These are phyloP conservation scores for Todus mexicanus DNA, from an alignment of 2,797 vertebrate genomes.

Conservation along the genomic window DNA sequence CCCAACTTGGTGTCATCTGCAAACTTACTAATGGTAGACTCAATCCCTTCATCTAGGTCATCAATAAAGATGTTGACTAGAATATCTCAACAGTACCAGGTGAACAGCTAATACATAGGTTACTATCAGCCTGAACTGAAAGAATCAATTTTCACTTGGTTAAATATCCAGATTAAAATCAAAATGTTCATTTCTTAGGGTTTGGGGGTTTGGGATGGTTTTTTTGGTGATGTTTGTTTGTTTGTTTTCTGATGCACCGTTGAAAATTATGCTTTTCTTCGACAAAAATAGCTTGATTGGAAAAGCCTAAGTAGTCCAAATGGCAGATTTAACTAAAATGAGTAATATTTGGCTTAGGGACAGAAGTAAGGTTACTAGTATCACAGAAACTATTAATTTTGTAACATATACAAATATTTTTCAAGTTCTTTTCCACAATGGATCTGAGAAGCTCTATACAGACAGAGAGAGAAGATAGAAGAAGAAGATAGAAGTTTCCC, in stretches of 20 bases:
- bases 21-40: too few relatives aligned
- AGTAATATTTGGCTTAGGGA: background rate
- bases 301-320: background rate
- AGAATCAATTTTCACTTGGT: background rate
- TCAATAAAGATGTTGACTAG: too few relatives aligned
- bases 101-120: background rate
- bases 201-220: too few relatives aligned
- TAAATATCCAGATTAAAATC: background rate
- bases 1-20: too few relatives aligned
- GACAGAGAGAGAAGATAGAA: background rate
- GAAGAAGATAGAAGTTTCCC: too few relatives aligned
- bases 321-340: background rate
- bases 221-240: background rate
- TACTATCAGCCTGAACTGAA: background rate
- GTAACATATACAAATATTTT: background rate
- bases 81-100: accelerated
- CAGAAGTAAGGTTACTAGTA: background rate
- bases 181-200: background rate
- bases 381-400: background rate
- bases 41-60: too few relatives aligned
- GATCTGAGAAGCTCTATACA: background rate
- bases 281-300: background rate
- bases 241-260: background rate
- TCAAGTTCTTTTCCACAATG: background rate
- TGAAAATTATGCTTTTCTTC: background rate